A percentile compares a stretch with the other conserved stretches of the same genome.
Evolutionary conservation across 2,888 invertebrate species (phyloP).

Genomic region (Ichneumon xanthorius): DNA sequence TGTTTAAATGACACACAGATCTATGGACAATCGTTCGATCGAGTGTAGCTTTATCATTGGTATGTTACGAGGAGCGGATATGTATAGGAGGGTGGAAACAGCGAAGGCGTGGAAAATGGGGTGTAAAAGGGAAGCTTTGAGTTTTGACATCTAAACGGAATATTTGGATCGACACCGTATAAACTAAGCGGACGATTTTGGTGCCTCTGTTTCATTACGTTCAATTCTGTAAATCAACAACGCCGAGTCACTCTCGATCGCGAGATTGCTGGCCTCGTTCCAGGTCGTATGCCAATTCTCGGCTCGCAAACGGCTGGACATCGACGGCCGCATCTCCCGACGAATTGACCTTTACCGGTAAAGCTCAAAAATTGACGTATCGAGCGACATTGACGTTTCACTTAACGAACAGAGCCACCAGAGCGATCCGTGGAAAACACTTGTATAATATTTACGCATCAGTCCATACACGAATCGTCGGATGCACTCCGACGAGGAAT

Average conservation of each 20-base stretch:
- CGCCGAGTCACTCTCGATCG: constrained; percentile 30
- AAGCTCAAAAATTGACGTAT: constrained; percentile 2
- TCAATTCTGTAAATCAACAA: constrained; percentile 27
- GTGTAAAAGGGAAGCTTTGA: constrained; percentile 58
- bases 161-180: constrained; percentile 62
- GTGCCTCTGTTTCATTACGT: constrained; percentile 53
- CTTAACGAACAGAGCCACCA: constrained; percentile 54
- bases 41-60: constrained; percentile 69
- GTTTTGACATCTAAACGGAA: constrained; percentile 67
- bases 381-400: constrained; percentile 29
- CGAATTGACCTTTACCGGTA: constrained; percentile 23
- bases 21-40: constrained; percentile 75
- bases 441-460: constrained; percentile 32
- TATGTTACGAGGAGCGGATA: constrained; percentile 57
- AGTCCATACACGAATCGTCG: constrained; percentile 19
- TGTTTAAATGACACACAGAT: constrained; percentile 73
- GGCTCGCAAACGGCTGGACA: background rate
- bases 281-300: constrained; percentile 7
- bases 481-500: constrained; percentile 39
- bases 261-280: constrained; percentile 12
- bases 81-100: constrained; percentile 51
- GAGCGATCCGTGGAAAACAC: constrained; percentile 50
- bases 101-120: constrained; percentile 48
- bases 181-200: constrained; percentile 54
- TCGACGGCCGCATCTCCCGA: background rate